Evolutionary conservation across 2,797 vertebrate species (phyloP).

Genomic region (Microctenopoma stevenorrisi): DNA sequence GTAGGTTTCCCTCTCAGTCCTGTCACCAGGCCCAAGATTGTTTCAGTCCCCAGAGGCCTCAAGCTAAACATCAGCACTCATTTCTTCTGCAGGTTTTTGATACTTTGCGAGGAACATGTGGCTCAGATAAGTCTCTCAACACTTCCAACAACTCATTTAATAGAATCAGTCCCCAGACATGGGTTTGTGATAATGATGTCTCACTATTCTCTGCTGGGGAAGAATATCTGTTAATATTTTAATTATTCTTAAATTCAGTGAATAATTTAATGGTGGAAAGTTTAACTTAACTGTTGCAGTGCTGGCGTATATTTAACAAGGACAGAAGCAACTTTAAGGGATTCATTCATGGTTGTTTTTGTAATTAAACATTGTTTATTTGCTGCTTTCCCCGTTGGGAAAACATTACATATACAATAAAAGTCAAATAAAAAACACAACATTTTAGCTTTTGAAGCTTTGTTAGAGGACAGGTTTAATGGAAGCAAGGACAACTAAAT

Average conservation of each 20-base stretch:
- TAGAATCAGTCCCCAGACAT: slow-evolving; percentile 36
- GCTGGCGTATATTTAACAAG: not conserved
- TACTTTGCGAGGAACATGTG: slow-evolving; percentile 41
- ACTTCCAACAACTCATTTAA: slow-evolving; percentile 41
- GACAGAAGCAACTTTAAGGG: too few species aligned
- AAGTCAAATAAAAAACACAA: not conserved
- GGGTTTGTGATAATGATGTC: slow-evolving; percentile 47
- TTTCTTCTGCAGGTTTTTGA: slow-evolving; percentile 55
- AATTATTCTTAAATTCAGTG: slow-evolving; percentile 23
- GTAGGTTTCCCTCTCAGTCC: slow-evolving; percentile 22
- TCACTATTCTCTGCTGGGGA: slow-evolving; percentile 15
- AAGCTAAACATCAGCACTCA: slow-evolving; percentile 46
- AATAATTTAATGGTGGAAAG: slow-evolving; percentile 20
- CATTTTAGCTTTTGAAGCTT: slow-evolving; percentile 3
- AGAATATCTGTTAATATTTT: slow-evolving; percentile 21
- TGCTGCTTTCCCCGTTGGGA: not conserved
- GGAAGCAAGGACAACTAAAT: not conserved
- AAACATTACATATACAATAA: not conserved
- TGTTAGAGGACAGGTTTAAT: not conserved
- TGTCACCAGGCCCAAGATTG: slow-evolving; percentile 25
- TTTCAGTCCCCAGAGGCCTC: slow-evolving; percentile 51
- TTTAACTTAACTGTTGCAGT: not conserved
- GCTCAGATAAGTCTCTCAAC: slow-evolving; percentile 51
- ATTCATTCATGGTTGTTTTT: not conserved
- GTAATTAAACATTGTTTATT: not conserved